Evolutionary conservation across 2,888 invertebrate species (phyloP).

Genomic region (Argynnis bischoffii): DNA sequence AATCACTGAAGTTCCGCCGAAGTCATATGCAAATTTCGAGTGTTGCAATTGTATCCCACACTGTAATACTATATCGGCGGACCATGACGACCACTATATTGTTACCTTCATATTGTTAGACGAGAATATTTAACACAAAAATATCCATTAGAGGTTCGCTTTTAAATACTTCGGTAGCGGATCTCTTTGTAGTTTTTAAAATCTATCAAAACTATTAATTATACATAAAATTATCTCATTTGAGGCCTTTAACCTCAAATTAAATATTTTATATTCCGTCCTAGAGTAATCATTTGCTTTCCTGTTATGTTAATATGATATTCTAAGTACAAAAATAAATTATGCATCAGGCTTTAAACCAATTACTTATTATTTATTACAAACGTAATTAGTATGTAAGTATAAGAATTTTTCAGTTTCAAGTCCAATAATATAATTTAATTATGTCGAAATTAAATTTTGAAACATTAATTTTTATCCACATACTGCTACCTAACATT

Average conservation of each 20-base stretch:
- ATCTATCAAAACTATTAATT: constrained; percentile 44
- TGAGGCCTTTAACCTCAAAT: constrained; percentile 15
- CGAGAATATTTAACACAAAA: constrained; percentile 43
- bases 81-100: constrained; percentile 65
- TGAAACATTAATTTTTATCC: not conserved
- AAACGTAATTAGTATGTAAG: too few species aligned
- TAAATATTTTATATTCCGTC: constrained; percentile 3
- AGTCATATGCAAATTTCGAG: constrained; percentile 74
- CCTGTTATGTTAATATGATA: constrained; percentile 11
- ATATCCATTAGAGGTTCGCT: constrained; percentile 61
- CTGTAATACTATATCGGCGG: constrained; percentile 52
- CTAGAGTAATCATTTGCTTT: constrained; percentile 5
- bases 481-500: constrained; percentile 4
- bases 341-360: not conserved
- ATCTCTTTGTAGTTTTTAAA: constrained; percentile 40
- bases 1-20: constrained; percentile 62
- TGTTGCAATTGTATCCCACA: constrained; percentile 70
- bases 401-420: too few species aligned
- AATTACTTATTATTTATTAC: constrained; percentile 1
- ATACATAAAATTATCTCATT: constrained; percentile 39
- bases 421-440: not conserved
- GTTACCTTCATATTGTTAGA: constrained; percentile 45
- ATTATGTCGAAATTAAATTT: not conserved
- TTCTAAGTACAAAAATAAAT: constrained; percentile 11
- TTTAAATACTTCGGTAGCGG: constrained; percentile 45